Conservation (phyloP, 2,888 invertebrate species). For the Metallyticus violacea region DNA sequence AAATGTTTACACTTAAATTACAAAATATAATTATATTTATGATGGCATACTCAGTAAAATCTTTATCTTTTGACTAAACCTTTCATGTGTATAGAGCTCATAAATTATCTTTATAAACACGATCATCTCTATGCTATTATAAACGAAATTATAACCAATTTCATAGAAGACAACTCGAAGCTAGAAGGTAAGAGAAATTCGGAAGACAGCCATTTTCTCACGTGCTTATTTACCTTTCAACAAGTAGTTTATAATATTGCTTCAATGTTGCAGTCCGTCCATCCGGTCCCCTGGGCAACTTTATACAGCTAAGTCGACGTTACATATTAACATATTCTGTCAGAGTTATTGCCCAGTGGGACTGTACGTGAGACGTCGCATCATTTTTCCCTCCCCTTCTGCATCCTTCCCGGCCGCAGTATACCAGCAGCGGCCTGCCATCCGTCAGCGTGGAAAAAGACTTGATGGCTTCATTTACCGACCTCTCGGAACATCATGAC, state of each 20-base stretch:
- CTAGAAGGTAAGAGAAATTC: not conserved
- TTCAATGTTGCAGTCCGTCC: not conserved
- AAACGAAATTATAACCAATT: no score
- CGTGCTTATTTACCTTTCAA: not conserved
- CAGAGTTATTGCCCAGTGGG: not conserved
- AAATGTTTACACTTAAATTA: no score
- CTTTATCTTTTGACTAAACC: no score
- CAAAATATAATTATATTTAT: no score
- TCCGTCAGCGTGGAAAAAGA: not conserved
- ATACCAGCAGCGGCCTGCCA: no score
- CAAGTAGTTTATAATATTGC: not conserved
- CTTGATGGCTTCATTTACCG: constrained; percentile 16
- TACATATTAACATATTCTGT: not conserved
- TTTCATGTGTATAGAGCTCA: no score
- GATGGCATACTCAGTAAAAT: no score
- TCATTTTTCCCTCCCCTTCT: not conserved
- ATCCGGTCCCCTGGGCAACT: not conserved
- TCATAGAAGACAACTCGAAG: no score
- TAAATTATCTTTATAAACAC: no score
- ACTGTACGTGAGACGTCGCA: not conserved
- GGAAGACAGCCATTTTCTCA: not conserved
- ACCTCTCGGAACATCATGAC: not conserved
- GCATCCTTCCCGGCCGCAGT: not conserved
- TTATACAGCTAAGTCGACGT: no score
- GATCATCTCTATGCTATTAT: no score